A percentile compares a stretch with the other conserved stretches of the same genome.
Evolutionary conservation across 2,888 invertebrate species (phyloP).

Genomic region (Aplocera efformata): DNA sequence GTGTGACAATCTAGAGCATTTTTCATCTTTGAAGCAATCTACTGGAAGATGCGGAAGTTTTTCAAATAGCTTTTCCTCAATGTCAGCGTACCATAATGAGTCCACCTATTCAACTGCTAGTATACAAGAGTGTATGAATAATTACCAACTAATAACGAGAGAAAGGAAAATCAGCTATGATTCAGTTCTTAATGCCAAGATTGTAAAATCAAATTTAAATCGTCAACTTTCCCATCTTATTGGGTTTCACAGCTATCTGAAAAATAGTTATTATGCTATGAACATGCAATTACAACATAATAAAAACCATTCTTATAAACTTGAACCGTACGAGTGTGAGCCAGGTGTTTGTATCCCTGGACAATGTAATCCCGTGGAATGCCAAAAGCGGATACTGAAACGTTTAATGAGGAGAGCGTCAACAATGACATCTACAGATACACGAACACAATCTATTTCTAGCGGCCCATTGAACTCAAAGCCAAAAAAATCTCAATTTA

Average conservation of each 20-base stretch:
- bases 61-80: conserved; percentile 7
- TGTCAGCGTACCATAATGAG: conserved; percentile 1
- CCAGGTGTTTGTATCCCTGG: conserved; percentile 41
- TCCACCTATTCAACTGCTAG: background rate
- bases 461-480: conserved; percentile 13
- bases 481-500: conserved; percentile 9
- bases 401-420: conserved; percentile 31
- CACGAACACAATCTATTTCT: conserved; percentile 18
- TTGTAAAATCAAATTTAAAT: background rate
- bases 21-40: background rate
- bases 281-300: conserved; percentile 17
- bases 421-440: conserved; percentile 30
- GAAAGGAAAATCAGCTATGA: background rate
- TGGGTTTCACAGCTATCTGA: conserved; percentile 5
- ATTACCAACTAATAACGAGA: background rate
- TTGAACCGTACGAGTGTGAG: conserved; percentile 42
- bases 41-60: background rate
- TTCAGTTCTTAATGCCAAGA: background rate
- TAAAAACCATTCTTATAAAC: conserved; percentile 9
- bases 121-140: background rate
- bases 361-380: conserved; percentile 37
- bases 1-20: background rate
- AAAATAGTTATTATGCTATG: conserved; percentile 20
- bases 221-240: conserved; percentile 1
- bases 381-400: conserved; percentile 36